Conservation (phyloP, 1,140 invertebrate species). For the Pogonognathellus flavescens region DNA sequence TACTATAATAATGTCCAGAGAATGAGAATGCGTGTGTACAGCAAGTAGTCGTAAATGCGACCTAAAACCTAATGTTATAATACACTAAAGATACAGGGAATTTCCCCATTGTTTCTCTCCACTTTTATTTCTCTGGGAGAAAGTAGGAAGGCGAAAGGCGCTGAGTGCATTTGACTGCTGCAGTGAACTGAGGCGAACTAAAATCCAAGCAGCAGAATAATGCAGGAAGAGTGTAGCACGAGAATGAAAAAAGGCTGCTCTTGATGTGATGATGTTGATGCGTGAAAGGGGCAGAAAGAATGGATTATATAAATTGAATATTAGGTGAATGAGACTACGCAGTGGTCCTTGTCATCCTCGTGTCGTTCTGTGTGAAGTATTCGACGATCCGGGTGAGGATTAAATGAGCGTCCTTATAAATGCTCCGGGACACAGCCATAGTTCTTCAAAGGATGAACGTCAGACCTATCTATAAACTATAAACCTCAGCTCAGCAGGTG, state of each 20-base stretch:
- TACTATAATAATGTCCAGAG: too few species aligned
- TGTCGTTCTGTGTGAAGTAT: not conserved
- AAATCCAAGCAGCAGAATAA: too few species aligned
- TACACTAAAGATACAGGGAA: too few species aligned
- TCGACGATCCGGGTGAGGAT: not conserved
- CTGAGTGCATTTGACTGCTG: too few species aligned
- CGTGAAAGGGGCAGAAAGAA: not conserved
- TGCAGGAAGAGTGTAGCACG: not conserved
- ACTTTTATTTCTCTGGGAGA: too few species aligned
- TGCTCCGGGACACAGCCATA: not conserved
- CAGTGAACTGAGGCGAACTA: too few species aligned
- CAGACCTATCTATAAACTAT: not conserved
- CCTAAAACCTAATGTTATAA: too few species aligned
- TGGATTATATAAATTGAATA: constrained; percentile 15
- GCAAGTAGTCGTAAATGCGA: too few species aligned
- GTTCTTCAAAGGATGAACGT: not conserved
- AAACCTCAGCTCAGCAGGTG: too few species aligned
- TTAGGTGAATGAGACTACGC: not conserved
- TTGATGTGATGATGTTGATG: constrained; percentile 1
- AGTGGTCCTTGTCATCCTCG: not conserved
- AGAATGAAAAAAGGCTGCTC: not conserved
- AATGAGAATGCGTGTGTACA: too few species aligned
- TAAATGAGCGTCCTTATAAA: not conserved
- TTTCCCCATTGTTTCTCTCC: too few species aligned
- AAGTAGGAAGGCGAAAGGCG: too few species aligned